phyloP scores from a whole-genome alignment of 2,888 invertebrate species.

The Idaea dimidiata region DNA sequence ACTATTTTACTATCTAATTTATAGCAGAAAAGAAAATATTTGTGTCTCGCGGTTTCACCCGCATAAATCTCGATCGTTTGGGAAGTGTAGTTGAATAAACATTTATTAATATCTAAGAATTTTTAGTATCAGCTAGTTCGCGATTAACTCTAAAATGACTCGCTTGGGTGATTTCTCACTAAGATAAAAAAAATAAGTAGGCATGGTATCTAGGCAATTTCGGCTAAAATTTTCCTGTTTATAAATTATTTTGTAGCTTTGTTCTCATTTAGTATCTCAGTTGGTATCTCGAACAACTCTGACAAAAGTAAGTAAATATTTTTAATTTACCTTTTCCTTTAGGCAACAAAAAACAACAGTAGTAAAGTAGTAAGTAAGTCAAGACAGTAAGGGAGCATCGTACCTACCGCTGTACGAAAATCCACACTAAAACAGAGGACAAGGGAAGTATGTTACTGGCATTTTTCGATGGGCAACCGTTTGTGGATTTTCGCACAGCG shows the following conservation, averaged over 20 bases:
- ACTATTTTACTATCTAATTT: too few species aligned
- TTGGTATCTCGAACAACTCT: not conserved
- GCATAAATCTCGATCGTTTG: too few species aligned
- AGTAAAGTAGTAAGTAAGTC: too few species aligned
- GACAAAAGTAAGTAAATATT: not conserved
- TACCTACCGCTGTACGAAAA: too few species aligned
- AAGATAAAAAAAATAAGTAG: not conserved
- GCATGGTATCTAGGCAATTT: not conserved
- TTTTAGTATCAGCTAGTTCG: not conserved
- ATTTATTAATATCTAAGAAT: not conserved
- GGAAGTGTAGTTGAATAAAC: not conserved
- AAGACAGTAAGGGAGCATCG: too few species aligned
- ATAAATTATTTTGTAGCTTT: not conserved
- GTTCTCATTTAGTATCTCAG: not conserved
- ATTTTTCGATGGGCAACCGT: too few species aligned
- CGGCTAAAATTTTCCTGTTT: not conserved
- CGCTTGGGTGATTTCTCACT: not conserved
- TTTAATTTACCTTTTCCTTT: not conserved
- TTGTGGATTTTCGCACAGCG: too few species aligned
- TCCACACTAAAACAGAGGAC: too few species aligned
- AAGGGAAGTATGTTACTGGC: too few species aligned
- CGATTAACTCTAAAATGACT: not conserved
- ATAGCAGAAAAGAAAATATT: too few species aligned
- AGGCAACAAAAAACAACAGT: not conserved
- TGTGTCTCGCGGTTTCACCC: too few species aligned